Base-by-base conservation (phyloP, 2,113 vertebrate genomes). In the Zosterops pallidus region DNA sequence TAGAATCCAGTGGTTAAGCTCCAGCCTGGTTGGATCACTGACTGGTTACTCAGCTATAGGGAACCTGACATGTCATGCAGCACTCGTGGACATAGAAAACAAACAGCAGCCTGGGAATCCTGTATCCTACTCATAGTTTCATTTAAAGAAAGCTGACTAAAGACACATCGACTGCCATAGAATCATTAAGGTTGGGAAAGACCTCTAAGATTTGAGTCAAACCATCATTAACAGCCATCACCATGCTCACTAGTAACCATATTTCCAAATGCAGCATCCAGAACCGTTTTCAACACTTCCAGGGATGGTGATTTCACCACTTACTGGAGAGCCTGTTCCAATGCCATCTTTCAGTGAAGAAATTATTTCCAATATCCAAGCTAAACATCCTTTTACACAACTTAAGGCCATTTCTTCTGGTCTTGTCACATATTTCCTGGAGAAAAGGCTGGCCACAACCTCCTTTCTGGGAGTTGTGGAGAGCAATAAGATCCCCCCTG, bases 281-380 rank as follows among this genome's bases (percentile, higher is more conserved):
- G 15, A 46, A 44, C 5, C 19, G 9, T 75, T 67, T 67, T 60
- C 37, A 75, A 29, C 33, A 3, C 16, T 89, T 52, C 26, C 6
- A 33, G 77, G 26, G 22, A 13, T 0, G 1, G 12, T 0, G 2
- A 24, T 44, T 81, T 15, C 14, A 37, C 33, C 18, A 20, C 26
- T 52, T 89, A 21, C 18, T 74, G 33, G 15, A 26, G 33, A 52
- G 9, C 11, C 28, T 59, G 6, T 67, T 82, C 7, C 12, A 24
- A 33, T 39, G 33, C 8, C 12, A 25, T 28, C 12, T 53, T 60
- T 82, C 46, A 67, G 16, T 46, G 57, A 67, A 28, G 39, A 46
- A 46, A 24, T 74, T 12, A 16, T 74, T 59, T 74, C 33, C 59
- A 33, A 17, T 10, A 46, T 28, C 23, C 22, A 44, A 39, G 8